These are phyloP conservation scores for Thyatira batis DNA, from an alignment of 2,888 invertebrate genomes.

Conservation along the genomic window DNA sequence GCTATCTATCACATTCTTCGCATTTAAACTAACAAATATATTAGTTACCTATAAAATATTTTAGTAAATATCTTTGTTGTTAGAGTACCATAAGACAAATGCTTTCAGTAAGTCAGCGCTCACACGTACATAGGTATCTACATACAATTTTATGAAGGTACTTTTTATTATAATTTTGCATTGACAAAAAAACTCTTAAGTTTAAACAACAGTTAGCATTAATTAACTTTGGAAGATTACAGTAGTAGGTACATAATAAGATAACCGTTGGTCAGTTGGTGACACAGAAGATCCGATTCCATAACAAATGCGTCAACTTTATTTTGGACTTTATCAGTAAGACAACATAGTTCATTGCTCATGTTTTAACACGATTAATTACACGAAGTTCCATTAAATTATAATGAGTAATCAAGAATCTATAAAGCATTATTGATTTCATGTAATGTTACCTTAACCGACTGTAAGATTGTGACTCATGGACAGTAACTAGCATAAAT, in stretches of 20 bases:
- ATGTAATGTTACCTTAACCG: background rate
- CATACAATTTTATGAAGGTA: background rate
- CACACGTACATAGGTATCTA: background rate
- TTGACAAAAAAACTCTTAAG: background rate
- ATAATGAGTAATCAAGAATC: background rate
- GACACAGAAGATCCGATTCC: no score
- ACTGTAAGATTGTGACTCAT: background rate
- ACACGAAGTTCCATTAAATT: background rate
- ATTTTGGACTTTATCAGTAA: no score
- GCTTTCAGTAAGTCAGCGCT: background rate
- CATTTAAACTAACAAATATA: constrained; percentile 5
- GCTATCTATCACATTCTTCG: constrained; percentile 31
- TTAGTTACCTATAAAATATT: background rate
- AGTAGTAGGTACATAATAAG: background rate
- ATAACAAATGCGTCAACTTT: no score
- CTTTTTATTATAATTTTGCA: background rate
- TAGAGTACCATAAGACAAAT: background rate
- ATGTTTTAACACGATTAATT: no score
- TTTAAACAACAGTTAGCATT: background rate
- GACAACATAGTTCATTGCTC: no score
- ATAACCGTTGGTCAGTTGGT: background rate
- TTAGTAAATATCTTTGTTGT: background rate
- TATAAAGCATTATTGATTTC: background rate
- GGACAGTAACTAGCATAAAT: background rate
- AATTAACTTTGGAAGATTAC: background rate